These are phyloP conservation scores for Synchiropus splendidus DNA, from an alignment of 2,113 vertebrate species.

Conservation along the genomic window DNA sequence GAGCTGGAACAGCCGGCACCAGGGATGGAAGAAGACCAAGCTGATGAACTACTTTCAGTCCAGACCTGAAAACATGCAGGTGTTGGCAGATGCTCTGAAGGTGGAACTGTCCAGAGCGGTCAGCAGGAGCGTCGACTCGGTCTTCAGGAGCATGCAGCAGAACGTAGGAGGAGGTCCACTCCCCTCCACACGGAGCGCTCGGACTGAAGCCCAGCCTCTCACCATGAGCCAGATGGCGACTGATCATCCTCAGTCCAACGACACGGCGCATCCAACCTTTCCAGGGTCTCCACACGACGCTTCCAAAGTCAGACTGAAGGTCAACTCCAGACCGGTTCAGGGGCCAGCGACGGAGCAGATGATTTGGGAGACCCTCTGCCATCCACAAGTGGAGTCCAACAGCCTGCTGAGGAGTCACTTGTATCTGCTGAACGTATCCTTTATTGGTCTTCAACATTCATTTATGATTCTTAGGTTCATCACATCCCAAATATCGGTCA, in stretches of 20 bases:
- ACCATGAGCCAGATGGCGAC: slow-evolving; percentile 2
- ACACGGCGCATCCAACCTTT: no score
- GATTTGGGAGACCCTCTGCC: slow-evolving; percentile 40
- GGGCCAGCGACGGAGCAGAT: slow-evolving; percentile 21
- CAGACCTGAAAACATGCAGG: slow-evolving; percentile 31
- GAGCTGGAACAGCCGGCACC: slow-evolving; percentile 4
- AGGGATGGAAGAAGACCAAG: slow-evolving; percentile 31
- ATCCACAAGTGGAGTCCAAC: slow-evolving; percentile 56
- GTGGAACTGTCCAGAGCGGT: slow-evolving; percentile 71
- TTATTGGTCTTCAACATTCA: slow-evolving; percentile 20
- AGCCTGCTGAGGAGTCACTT: slow-evolving; percentile 33
- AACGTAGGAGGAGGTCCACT: not conserved
- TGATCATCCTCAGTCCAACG: not conserved
- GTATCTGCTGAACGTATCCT: slow-evolving; percentile 82
- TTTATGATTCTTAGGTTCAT: no score
- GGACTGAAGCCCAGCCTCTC: not conserved
- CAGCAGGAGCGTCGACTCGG: slow-evolving; percentile 72
- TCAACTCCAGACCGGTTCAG: slow-evolving; percentile 38
- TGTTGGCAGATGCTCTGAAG: slow-evolving; percentile 73
- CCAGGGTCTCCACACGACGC: slow-evolving; percentile 9
- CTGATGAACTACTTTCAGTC: slow-evolving; percentile 21
- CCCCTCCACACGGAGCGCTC: no score
- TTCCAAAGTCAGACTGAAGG: slow-evolving; percentile 58
- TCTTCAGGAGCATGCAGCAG: slow-evolving; percentile 62
- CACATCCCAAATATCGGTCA: no score